Base-by-base conservation (phyloP, 1,140 invertebrate species). In the Galleria mellonella region DNA sequence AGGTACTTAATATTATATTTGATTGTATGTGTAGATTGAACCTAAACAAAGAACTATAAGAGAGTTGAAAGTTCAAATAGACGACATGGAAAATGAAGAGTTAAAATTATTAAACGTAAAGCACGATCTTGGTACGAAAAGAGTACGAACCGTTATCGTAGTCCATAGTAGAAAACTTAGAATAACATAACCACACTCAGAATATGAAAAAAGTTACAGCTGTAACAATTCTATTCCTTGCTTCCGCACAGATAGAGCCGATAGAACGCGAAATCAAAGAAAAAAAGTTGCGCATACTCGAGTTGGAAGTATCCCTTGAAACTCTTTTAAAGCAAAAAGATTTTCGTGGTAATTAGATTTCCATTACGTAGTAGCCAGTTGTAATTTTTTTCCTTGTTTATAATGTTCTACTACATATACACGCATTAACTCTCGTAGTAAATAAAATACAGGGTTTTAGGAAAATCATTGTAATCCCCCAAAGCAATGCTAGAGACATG, bases 191-290 rank as follows among this genome's bases (percentile, higher is more conserved):
- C 14, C 15, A n/a, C 13, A 15, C 14, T 11, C 9, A n/a, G 35
- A n/a, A n/a, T n/a, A n/a, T n/a, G n/a, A 66, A 78, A 78, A 72
- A 81, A 79, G 62, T 82, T 83, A 82, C 79, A 83, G 72, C 77
- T 83, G 77, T 38, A 41, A 46, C 37, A 48, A 42, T 55, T 54
- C 40, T n/a, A n/a, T 50, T 32, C 40, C 52, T 66, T 45, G 51
- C 47, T 35, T 55, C 47, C 35, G 89, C 91, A 84, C 91, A 96
- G 83, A 94, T 97, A 60, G 92, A 96, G 64, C 94, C 94, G 0
- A 89, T 93, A 50, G 94, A 96, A 56, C 82, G 88, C 29, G 91
- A 92, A 60, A 96, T 97, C 33, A 91, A 91, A 65, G 91, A 92
- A 33, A 91, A 94, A 78, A 93, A 93, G 54, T 89, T 93, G 30